These are phyloP conservation scores for Synanceia verrucosa DNA, from an alignment of 2,797 vertebrate genomes.

Conservation along the genomic window DNA sequence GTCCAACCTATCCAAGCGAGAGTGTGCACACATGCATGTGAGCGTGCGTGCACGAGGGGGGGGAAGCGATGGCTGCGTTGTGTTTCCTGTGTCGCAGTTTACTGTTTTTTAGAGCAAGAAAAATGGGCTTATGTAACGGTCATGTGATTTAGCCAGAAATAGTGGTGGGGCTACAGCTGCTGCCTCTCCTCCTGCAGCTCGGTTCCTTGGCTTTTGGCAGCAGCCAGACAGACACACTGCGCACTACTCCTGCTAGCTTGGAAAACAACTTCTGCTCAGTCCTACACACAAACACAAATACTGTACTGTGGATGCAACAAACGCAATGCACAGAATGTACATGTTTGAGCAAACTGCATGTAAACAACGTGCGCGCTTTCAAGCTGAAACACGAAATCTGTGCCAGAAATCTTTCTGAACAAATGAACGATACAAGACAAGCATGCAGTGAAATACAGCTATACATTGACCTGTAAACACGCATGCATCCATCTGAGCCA, in stretches of 20 bases:
- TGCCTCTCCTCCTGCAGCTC: constrained; percentile 88
- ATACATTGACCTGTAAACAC: constrained; percentile 13
- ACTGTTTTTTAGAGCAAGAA: constrained; percentile 98
- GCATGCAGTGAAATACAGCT: not conserved
- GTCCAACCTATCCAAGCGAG: constrained; percentile 46
- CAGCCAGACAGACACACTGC: constrained; percentile 83
- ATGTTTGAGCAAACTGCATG: constrained; percentile 25
- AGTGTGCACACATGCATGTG: constrained; percentile 3
- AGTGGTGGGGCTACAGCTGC: constrained; percentile 97
- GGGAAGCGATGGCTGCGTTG: constrained; percentile 72
- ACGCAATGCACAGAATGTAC: constrained; percentile 42
- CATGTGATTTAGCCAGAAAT: constrained; percentile 99
- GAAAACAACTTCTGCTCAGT: constrained; percentile 79
- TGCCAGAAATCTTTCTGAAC: constrained; percentile 5
- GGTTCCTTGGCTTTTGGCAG: constrained; percentile 92
- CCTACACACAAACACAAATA: constrained; percentile 63
- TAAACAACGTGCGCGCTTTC: constrained; percentile 11
- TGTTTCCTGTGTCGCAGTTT: constrained; percentile 95
- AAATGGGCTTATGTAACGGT: constrained; percentile 99
- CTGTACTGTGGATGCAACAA: constrained; percentile 45
- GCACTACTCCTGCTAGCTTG: constrained; percentile 72
- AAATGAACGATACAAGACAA: not conserved
- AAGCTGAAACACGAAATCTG: not conserved
- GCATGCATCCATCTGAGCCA: constrained; percentile 11
- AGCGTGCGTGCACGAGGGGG: constrained; percentile 17